A percentile compares a stretch with the other conserved stretches of the same genome.
Conservation (phyloP, 2,113 vertebrate species). For the Phylloscopus whistleri region DNA sequence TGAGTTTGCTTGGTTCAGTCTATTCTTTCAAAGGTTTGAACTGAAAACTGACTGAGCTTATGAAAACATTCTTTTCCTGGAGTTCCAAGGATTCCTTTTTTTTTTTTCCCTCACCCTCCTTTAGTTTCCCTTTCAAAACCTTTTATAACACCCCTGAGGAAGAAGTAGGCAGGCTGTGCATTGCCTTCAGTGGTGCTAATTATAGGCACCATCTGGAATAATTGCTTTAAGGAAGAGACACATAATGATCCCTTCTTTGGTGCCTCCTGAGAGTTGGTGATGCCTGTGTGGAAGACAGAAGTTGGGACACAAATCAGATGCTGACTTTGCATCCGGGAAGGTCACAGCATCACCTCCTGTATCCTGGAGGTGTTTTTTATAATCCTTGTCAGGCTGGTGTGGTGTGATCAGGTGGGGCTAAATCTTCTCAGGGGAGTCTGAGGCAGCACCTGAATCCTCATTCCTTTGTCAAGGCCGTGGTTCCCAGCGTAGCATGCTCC, state of each 20-base stretch:
- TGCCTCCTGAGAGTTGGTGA: background rate
- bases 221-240: background rate
- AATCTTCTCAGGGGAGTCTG: background rate
- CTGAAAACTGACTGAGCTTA: background rate
- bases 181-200: background rate
- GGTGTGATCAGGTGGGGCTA: background rate
- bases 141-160: background rate
- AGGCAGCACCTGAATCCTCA: background rate
- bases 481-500: background rate
- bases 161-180: background rate
- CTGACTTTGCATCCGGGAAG: background rate
- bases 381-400: background rate
- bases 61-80: background rate
- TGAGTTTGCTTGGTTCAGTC: conserved; percentile 64
- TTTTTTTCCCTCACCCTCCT: background rate
- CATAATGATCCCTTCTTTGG: background rate
- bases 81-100: background rate
- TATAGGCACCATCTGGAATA: conserved; percentile 6
- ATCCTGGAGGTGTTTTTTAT: background rate
- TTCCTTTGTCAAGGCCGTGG: background rate
- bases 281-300: background rate
- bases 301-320: background rate
- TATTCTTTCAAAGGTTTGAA: background rate
- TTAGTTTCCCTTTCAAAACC: background rate
- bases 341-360: background rate